Base-by-base conservation (phyloP, 1,140 invertebrate species). In the Megathymus violae region DNA sequence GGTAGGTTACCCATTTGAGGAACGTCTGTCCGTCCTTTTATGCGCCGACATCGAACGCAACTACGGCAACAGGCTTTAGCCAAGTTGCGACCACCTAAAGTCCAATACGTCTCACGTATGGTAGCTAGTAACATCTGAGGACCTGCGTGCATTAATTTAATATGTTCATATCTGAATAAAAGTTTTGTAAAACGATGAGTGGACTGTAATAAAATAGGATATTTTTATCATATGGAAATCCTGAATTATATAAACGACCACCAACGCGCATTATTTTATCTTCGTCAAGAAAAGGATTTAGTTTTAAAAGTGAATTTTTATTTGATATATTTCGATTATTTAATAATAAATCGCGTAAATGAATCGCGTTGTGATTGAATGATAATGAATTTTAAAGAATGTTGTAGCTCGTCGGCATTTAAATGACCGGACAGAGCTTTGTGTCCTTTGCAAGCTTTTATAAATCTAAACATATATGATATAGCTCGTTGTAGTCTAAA, bases 381-480 rank as follows among this genome's bases (percentile, higher is more conserved):
- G n/a, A 69, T 61, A 22, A 60, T 36, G 14, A 69, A 34, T 56
- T 60, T 68, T n/a, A 63, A 41, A 11, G 52, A 22, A 13, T 63
- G 15, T 11, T 54, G 25, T 27, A 64, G 41, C n/a, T 69, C 52
- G 4, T 46, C 40, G 11, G n/a, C 3, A 3, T 16, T 41, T 14
- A 68, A 34, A 54, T 34, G 31, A n/a, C 0, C 46, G 25, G n/a
- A 36, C 7, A 11, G 0, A 13, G 16, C 5, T 1, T 10, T 7
- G 11, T 52, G 17, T 25, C 34, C 64, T 47, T 25, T 60, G 44
- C 71, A 73, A 36, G 6, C 9, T 13, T 59, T 50, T 27, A 67
- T 48, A 47, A 69, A 72, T 4, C 63, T 22, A 52, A 67, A 62
- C n/a, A 70, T 56, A 14, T 48, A 65, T 7, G 60, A 64, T 43